Conservation (phyloP, 2,797 vertebrate genomes). For the Rhabdomys pumilio region DNA sequence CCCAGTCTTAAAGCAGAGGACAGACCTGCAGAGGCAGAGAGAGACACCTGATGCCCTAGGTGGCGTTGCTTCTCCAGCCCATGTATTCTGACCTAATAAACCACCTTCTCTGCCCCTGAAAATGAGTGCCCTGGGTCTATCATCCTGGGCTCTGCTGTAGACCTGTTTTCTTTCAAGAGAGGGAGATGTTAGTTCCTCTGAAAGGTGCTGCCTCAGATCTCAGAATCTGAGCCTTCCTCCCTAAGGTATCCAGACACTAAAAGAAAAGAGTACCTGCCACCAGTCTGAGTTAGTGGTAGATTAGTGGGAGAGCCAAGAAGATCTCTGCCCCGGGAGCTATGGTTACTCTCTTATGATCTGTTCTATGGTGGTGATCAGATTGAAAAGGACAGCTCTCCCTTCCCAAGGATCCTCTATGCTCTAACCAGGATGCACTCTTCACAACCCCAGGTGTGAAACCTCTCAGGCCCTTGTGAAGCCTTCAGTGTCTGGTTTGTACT, state of each 20-base stretch:
- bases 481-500: not conserved
- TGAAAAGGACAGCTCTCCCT: not conserved
- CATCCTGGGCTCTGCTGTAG: not conserved
- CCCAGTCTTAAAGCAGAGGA: not conserved
- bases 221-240: not conserved
- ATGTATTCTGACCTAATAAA: not conserved
- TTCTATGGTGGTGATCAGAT: fast-evolving
- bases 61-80: not conserved
- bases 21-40: not conserved
- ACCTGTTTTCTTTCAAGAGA: slow-evolving; percentile 44
- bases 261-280: not conserved
- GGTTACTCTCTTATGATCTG: not conserved
- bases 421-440: fast-evolving
- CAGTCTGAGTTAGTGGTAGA: too few species aligned
- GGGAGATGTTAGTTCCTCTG: not conserved
- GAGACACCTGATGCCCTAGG: slow-evolving; percentile 34
- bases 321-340: not conserved
- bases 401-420: not conserved
- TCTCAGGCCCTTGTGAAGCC: not conserved
- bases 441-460: not conserved
- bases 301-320: not conserved
- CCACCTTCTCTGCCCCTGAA: not conserved
- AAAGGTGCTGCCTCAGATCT: not conserved
- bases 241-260: fast-evolving
- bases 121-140: fast-evolving